Percentiles rank a stretch among this genome's conserved stretches.
These are phyloP conservation scores for Cheirogaleus major DNA, from an alignment of 2,797 vertebrate species.

Conservation along the genomic window DNA sequence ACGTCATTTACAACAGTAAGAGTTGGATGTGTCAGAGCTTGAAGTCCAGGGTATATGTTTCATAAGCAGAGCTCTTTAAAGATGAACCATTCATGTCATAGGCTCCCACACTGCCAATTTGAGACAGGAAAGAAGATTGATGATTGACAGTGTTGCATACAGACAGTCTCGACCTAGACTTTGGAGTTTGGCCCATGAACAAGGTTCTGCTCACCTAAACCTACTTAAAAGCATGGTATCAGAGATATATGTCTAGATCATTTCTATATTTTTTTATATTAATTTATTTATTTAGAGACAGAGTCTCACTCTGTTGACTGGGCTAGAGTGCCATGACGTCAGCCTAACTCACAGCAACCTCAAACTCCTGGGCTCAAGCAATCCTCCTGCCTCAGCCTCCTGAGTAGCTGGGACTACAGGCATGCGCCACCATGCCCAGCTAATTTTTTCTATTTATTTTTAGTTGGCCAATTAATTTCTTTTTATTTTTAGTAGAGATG, in stretches of 20 bases:
- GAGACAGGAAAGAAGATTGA: not conserved
- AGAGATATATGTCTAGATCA: not conserved
- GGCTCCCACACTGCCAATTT: not conserved
- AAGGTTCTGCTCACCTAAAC: constrained; percentile 3
- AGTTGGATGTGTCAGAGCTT: constrained; percentile 31
- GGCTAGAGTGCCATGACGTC: too few species aligned
- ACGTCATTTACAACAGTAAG: not conserved
- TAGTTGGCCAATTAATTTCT: too few species aligned
- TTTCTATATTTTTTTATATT: not conserved
- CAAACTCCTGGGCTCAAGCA: too few species aligned
- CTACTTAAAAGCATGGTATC: constrained; percentile 34
- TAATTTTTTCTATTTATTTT: too few species aligned
- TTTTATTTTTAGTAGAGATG: too few species aligned
- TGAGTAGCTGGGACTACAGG: too few species aligned
- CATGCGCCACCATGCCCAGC: too few species aligned
- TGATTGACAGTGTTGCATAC: not conserved
- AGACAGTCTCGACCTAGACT: not conserved
- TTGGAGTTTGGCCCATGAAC: not conserved
- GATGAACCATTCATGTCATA: not conserved
- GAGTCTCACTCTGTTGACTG: too few species aligned
- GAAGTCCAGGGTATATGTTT: not conserved
- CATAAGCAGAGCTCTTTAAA: not conserved
- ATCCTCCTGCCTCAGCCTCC: too few species aligned
- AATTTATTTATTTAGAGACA: too few species aligned
- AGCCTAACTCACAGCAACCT: too few species aligned